Percentiles rank a stretch among this genome's conserved stretches.
Conservation (phyloP, 2,797 vertebrate genomes). For the Morus bassanus region DNA sequence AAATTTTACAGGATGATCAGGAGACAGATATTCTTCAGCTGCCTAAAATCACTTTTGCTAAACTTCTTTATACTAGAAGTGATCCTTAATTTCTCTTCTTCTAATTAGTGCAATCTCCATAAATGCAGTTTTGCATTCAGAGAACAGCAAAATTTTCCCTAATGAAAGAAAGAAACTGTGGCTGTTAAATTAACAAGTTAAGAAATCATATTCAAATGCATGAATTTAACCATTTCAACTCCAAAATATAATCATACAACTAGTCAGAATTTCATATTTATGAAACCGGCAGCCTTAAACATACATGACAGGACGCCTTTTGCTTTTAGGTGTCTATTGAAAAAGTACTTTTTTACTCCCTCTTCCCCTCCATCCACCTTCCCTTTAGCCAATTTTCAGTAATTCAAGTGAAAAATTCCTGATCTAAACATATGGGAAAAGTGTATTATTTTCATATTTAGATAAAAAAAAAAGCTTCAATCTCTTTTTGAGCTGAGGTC, state of each 20-base stretch:
- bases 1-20: not conserved
- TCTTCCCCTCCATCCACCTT: not conserved
- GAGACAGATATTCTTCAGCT: not conserved
- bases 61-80: not conserved
- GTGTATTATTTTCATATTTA: not conserved
- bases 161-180: not conserved
- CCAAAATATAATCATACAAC: not conserved
- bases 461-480: not conserved
- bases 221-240: not conserved
- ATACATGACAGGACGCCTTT: not conserved
- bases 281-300: not conserved
- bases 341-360: not conserved
- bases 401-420: not conserved
- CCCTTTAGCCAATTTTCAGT: not conserved
- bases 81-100: not conserved
- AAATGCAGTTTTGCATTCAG: not conserved
- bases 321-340: not conserved
- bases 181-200: not conserved
- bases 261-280: not conserved
- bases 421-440: not conserved
- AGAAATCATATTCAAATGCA: not conserved
- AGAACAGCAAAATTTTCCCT: not conserved
- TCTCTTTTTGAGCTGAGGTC: not conserved
- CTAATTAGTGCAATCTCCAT: not conserved
- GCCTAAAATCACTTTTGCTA: not conserved